Evolutionary conservation across 2,113 vertebrate species (phyloP).

Genomic region (Labeo rohita): DNA sequence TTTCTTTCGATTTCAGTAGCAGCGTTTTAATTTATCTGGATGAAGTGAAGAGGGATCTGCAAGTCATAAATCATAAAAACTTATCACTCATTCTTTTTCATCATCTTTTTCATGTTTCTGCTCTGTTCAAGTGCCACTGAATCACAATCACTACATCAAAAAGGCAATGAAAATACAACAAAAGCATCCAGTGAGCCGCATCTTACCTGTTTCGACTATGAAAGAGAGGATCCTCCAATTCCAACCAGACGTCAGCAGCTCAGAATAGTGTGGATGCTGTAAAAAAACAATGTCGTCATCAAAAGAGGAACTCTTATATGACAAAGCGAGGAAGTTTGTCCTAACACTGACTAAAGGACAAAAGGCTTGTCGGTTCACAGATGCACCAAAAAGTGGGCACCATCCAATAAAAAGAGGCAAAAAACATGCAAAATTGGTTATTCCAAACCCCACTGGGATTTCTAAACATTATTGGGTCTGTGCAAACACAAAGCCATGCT

Average conservation of each 20-base stretch:
- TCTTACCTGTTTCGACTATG: not conserved
- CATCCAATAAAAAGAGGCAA: not conserved
- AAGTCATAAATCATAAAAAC: not conserved
- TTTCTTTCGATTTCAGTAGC: not conserved
- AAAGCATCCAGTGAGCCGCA: not conserved
- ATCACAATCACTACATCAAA: constrained; percentile 3
- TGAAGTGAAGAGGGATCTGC: not conserved
- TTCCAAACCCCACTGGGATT: constrained; percentile 19
- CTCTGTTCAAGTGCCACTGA: not conserved
- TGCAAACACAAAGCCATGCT: constrained; percentile 33
- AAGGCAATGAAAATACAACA: not conserved
- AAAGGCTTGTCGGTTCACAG: not conserved
- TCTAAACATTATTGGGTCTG: constrained; percentile 9
- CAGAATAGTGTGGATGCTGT: not conserved
- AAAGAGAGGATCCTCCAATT: not conserved
- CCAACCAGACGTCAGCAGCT: not conserved
- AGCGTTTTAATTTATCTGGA: not conserved
- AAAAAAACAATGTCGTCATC: not conserved
- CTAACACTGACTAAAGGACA: not conserved
- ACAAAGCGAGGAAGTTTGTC: not conserved
- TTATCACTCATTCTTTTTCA: not conserved
- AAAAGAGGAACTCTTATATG: not conserved
- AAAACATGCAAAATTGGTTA: constrained; percentile 18
- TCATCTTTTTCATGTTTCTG: not conserved
- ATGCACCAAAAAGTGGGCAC: not conserved